Evolutionary conservation across 2,113 vertebrate species (phyloP).

Genomic region (Phocoena phocoena): DNA sequence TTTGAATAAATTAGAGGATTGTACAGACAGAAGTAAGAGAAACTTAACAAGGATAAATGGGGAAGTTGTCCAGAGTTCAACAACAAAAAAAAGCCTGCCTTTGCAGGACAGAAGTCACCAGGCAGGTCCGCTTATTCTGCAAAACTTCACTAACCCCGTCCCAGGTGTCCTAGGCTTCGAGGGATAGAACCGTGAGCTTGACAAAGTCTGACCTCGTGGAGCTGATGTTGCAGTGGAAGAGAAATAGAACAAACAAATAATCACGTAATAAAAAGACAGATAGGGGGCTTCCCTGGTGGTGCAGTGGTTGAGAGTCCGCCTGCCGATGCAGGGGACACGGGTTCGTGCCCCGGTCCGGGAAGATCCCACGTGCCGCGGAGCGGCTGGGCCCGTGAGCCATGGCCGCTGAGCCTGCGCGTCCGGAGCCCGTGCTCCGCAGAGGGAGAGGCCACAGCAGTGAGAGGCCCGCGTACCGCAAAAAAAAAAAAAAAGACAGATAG

Average conservation of each 20-base stretch:
- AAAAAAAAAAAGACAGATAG: background rate
- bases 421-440: too few species aligned
- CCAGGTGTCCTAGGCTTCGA: background rate
- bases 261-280: background rate
- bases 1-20: constrained; percentile 85
- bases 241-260: background rate
- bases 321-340: too few species aligned
- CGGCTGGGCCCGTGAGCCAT: too few species aligned
- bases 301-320: too few species aligned
- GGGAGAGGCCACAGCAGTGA: too few species aligned
- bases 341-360: too few species aligned
- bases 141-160: fast-evolving
- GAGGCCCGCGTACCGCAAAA: too few species aligned
- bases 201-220: background rate
- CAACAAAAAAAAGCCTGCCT: background rate
- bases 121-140: background rate
- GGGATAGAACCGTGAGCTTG: background rate
- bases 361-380: too few species aligned
- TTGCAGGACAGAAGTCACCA: background rate
- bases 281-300: too few species aligned
- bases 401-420: too few species aligned
- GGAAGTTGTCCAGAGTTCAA: constrained; percentile 71
- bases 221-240: background rate
- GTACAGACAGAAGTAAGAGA: constrained; percentile 80
- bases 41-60: constrained; percentile 80